Evolutionary conservation across 2,797 vertebrate species (phyloP).

Genomic region (Philypnodon macrostomus): DNA sequence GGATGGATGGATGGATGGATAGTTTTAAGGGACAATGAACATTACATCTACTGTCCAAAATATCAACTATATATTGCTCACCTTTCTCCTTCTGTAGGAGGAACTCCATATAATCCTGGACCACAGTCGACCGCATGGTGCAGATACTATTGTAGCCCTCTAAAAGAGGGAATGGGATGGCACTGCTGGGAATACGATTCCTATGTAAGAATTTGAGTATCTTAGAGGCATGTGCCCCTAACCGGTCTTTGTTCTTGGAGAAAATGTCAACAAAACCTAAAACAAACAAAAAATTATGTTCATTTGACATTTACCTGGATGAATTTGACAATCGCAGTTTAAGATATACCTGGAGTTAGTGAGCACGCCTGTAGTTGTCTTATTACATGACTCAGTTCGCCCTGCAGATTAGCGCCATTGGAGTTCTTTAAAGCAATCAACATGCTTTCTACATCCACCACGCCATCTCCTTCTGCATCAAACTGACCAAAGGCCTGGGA

Average conservation of each 20-base stretch:
- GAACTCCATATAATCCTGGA: constrained; percentile 88
- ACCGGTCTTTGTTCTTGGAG: constrained; percentile 89
- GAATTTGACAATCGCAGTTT: neutral
- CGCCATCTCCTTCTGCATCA: constrained; percentile 93
- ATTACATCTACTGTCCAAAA: too few relatives aligned
- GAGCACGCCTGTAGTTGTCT: constrained; percentile 96
- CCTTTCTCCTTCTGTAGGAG: constrained; percentile 93
- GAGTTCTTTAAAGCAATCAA: constrained; percentile 90
- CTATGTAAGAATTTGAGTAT: constrained; percentile 92
- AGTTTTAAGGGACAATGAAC: too few relatives aligned
- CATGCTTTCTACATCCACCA: constrained; percentile 94
- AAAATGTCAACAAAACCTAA: constrained; percentile 95
- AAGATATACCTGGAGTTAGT: constrained; percentile 87
- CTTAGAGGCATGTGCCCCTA: constrained; percentile 87
- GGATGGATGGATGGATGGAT: too few relatives aligned
- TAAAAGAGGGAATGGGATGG: constrained; percentile 89
- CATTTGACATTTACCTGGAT: too few relatives aligned
- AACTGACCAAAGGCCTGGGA: constrained; percentile 93
- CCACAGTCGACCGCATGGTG: constrained; percentile 89
- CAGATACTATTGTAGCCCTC: constrained; percentile 95
- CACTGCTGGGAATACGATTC: constrained; percentile 88
- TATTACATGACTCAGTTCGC: constrained; percentile 94
- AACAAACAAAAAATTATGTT: neutral
- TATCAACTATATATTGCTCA: constrained; percentile 58
- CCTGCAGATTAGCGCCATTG: constrained; percentile 92